Conservation (phyloP, 2,888 invertebrate species). For the Scaptomyza reducta region DNA sequence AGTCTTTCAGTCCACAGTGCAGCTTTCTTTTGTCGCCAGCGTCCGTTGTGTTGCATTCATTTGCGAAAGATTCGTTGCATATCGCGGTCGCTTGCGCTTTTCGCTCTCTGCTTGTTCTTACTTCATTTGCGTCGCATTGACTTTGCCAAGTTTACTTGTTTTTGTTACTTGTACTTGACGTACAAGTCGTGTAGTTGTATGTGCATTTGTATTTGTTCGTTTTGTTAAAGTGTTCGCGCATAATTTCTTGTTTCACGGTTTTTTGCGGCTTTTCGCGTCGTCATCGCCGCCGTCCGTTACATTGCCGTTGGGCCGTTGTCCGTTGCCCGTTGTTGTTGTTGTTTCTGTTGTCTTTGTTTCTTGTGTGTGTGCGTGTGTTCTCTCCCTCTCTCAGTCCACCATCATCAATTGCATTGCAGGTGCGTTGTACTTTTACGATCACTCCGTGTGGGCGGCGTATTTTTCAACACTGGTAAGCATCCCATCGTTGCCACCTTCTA, state of each 20-base stretch:
- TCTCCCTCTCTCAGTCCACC: slow-evolving; percentile 5
- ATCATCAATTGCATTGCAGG: slow-evolving; percentile 49
- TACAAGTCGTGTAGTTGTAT: too few relatives aligned
- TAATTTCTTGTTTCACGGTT: slow-evolving; percentile 57
- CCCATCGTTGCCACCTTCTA: slow-evolving; percentile 35
- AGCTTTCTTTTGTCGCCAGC: slow-evolving; percentile 68
- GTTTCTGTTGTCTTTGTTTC: slow-evolving; percentile 44
- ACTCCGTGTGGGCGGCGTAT: slow-evolving; percentile 37
- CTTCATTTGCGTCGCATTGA: slow-evolving; percentile 39
- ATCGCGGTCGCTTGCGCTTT: slow-evolving; percentile 67
- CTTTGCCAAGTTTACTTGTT: slow-evolving; percentile 37
- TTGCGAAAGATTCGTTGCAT: slow-evolving; percentile 77
- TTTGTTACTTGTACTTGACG: slow-evolving; percentile 41
- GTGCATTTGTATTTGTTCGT: slow-evolving; percentile 14
- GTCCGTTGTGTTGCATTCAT: slow-evolving; percentile 64
- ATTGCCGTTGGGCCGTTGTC: slow-evolving; percentile 59
- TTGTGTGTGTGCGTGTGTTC: slow-evolving; percentile 8
- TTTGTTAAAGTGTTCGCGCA: slow-evolving; percentile 35
- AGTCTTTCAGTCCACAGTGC: slow-evolving; percentile 20
- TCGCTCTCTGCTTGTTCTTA: slow-evolving; percentile 49
- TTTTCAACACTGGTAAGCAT: slow-evolving; percentile 71
- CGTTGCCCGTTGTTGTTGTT: slow-evolving; percentile 39
- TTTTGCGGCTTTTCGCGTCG: slow-evolving; percentile 54
- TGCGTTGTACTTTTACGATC: slow-evolving; percentile 60
- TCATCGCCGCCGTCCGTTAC: slow-evolving; percentile 53